Conservation (phyloP, 64 coral and sea anemone genomes). For the Dendronephthya gigantea region DNA sequence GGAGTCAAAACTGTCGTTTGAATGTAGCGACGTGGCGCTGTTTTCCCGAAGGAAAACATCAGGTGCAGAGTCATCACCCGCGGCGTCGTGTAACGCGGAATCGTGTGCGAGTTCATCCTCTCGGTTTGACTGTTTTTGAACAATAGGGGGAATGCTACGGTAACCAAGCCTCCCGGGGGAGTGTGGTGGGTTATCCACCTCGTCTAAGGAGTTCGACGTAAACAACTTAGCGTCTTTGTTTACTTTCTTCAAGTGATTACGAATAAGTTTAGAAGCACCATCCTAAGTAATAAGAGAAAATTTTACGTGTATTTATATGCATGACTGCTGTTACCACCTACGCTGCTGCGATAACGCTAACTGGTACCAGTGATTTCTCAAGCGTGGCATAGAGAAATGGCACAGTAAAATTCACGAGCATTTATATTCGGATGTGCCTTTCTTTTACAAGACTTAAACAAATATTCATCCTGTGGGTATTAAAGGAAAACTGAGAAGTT, state of each 20-base stretch:
- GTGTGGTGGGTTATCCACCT: background rate
- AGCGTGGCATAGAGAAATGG: no score
- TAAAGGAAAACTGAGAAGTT: no score
- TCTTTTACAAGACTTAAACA: no score
- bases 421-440: no score
- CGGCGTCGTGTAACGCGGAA: background rate
- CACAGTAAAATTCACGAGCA: no score
- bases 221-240: slow-evolving; percentile 59
- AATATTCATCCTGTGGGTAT: no score
- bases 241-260: slow-evolving; percentile 85
- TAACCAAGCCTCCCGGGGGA: background rate
- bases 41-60: background rate
- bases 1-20: background rate
- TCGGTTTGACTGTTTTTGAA: background rate
- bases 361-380: no score
- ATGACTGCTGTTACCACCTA: no score
- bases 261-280: slow-evolving; percentile 86
- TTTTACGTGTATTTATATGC: background rate
- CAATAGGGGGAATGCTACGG: background rate
- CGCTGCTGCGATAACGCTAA: no score
- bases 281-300: slow-evolving; percentile 39
- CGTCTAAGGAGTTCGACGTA: slow-evolving; percentile 3
- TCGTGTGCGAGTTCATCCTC: background rate
- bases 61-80: background rate
- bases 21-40: background rate